A percentile compares a stretch with the other conserved stretches of the same genome.
These are phyloP conservation scores for Caenorhabditis sp. DNA, from an alignment of 2,888 invertebrate genomes.

Conservation along the genomic window DNA sequence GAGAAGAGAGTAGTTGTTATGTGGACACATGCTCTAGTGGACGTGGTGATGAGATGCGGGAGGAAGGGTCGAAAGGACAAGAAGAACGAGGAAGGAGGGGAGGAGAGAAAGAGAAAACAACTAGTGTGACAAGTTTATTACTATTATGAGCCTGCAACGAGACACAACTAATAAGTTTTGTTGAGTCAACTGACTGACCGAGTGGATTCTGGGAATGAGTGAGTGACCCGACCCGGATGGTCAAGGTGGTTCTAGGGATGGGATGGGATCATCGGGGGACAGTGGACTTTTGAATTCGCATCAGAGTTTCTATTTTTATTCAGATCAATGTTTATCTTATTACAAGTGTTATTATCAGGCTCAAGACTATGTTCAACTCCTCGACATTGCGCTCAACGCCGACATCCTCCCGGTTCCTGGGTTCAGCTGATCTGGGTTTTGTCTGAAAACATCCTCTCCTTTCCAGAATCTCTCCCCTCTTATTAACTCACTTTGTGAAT, in stretches of 20 bases:
- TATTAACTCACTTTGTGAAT: slow-evolving; percentile 66
- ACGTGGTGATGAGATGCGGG: background rate
- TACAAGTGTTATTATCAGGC: slow-evolving; percentile 3
- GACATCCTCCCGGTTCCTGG: slow-evolving; percentile 72
- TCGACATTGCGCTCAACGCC: slow-evolving; percentile 30
- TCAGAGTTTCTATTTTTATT: no score
- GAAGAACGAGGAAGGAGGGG: background rate
- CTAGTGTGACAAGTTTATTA: slow-evolving; percentile 10
- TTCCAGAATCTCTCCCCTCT: background rate
- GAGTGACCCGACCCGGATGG: no score
- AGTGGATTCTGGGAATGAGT: background rate
- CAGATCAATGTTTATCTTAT: slow-evolving; percentile 11
- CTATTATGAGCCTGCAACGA: background rate
- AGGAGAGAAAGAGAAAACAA: background rate
- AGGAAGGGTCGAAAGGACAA: background rate
- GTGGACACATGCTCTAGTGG: slow-evolving; percentile 12
- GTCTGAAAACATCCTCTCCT: slow-evolving; percentile 55
- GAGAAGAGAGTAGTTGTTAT: slow-evolving; percentile 3
- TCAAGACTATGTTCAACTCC: slow-evolving; percentile 27
- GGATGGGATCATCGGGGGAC: no score
- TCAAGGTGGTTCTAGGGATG: no score
- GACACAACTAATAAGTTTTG: slow-evolving; percentile 5
- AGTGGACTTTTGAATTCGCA: background rate
- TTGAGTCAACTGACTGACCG: slow-evolving; percentile 6
- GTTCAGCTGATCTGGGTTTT: slow-evolving; percentile 75